Conservation (phyloP, 2,888 invertebrate genomes). For the Drosophila atripex region DNA sequence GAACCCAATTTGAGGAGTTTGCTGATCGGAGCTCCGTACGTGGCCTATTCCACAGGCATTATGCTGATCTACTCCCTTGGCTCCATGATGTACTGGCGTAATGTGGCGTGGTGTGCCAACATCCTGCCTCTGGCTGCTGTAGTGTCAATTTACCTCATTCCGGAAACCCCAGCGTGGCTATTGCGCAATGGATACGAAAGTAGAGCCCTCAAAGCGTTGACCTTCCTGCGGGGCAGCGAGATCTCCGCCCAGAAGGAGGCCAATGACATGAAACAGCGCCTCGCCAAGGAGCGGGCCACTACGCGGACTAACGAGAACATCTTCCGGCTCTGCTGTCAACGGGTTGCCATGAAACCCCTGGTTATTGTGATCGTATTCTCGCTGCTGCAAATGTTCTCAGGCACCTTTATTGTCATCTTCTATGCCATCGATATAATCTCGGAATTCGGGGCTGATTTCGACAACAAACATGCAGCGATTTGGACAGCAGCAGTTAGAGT, state of each 20-base stretch:
- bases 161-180: constrained; percentile 91
- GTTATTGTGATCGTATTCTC: constrained; percentile 90
- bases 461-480: constrained; percentile 87
- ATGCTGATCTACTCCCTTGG: constrained; percentile 90
- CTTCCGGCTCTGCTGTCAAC: constrained; percentile 85
- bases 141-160: constrained; percentile 86
- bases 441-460: constrained; percentile 85
- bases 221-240: constrained; percentile 87
- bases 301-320: constrained; percentile 84
- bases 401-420: constrained; percentile 91
- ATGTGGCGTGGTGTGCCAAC: constrained; percentile 87
- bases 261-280: constrained; percentile 86
- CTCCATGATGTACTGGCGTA: constrained; percentile 88
- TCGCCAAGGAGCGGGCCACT: constrained; percentile 85
- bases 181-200: constrained; percentile 86
- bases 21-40: constrained; percentile 89
- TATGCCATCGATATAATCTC: constrained; percentile 90
- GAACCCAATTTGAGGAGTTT: constrained; percentile 89
- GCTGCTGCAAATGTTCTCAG: constrained; percentile 89
- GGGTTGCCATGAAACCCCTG: constrained; percentile 89
- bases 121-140: constrained; percentile 87
- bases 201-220: constrained; percentile 86
- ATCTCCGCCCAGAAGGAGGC: constrained; percentile 86
- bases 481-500: constrained; percentile 88
- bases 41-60: constrained; percentile 90